phyloP scores from a whole-genome alignment of 2,888 invertebrate species.

The Dicranocentrus wangi region DNA sequence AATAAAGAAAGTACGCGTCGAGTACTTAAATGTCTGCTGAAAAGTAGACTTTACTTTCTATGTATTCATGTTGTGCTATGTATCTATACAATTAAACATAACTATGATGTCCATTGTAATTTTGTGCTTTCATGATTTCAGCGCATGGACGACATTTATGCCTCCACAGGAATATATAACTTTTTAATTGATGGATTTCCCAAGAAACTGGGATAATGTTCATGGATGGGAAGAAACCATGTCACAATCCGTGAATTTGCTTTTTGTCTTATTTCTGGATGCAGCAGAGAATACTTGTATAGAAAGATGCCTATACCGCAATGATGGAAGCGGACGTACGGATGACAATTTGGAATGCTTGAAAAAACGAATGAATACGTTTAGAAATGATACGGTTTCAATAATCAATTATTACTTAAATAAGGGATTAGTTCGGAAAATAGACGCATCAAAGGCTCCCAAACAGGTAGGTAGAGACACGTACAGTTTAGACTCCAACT shows the following conservation, averaged over 20 bases:
- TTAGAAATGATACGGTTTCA: conserved; percentile 88
- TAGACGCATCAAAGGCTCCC: conserved; percentile 82
- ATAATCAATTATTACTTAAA: conserved; percentile 88
- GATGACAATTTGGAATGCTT: conserved; percentile 95
- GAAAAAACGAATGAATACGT: conserved; percentile 89
- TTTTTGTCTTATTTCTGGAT: conserved; percentile 93
- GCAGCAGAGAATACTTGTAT: conserved; percentile 89
- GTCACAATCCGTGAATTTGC: conserved; percentile 85
- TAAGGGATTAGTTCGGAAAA: conserved; percentile 81
- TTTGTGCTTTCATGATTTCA: not conserved
- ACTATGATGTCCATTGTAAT: too few relatives aligned
- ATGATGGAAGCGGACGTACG: conserved; percentile 90
- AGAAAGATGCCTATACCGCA: conserved; percentile 88
- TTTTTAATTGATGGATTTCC: conserved; percentile 91
- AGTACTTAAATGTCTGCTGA: not conserved
- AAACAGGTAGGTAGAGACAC: conserved; percentile 79
- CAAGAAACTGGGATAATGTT: conserved; percentile 95
- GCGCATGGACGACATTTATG: conserved; percentile 32
- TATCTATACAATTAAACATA: too few relatives aligned
- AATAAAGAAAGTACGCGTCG: conserved; percentile 85
- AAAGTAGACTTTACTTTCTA: not conserved
- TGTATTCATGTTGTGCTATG: not conserved
- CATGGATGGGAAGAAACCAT: conserved; percentile 92
- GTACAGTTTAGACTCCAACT: too few relatives aligned
- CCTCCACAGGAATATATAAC: conserved; percentile 23